phyloP scores from a whole-genome alignment of 2,113 vertebrate species.

The Dicentrarchus labrax region DNA sequence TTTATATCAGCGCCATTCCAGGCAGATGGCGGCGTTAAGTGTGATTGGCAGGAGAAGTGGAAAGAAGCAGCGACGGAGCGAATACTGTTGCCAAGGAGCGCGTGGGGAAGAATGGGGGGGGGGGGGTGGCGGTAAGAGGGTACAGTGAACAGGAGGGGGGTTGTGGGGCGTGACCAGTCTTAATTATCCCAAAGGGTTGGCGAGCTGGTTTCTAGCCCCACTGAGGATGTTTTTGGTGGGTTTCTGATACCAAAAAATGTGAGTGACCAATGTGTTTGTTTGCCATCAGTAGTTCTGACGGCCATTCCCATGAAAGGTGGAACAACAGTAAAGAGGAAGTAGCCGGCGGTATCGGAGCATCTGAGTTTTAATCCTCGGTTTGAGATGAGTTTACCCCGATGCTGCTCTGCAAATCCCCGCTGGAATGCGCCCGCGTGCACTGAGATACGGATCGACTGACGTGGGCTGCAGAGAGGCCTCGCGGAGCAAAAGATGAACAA shows the following conservation, averaged over 20 bases:
- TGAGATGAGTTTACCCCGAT: slow-evolving; percentile 59
- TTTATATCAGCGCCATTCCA: slow-evolving; percentile 69
- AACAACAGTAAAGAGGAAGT: neutral
- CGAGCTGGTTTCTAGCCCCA: slow-evolving; percentile 50
- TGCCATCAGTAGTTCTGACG: neutral
- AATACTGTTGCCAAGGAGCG: slow-evolving; percentile 65
- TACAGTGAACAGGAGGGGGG: slow-evolving; percentile 19
- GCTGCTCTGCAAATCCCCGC: slow-evolving; percentile 62
- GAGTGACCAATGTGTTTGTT: slow-evolving; percentile 20
- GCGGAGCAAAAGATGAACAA: slow-evolving; percentile 31
- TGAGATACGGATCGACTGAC: slow-evolving; percentile 42
- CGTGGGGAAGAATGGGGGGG: neutral
- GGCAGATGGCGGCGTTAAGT: slow-evolving; percentile 70
- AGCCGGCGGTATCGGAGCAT: slow-evolving; percentile 47
- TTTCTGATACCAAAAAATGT: neutral
- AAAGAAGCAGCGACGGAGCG: slow-evolving; percentile 42
- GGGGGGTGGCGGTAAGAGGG: slow-evolving; percentile 29
- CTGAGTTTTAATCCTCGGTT: slow-evolving; percentile 70
- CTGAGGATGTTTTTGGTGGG: slow-evolving; percentile 2
- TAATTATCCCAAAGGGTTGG: slow-evolving; percentile 70
- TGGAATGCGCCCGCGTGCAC: slow-evolving; percentile 54
- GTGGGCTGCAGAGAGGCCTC: slow-evolving; percentile 18
- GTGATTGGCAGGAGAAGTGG: slow-evolving; percentile 72
- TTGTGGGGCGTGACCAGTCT: slow-evolving; percentile 58
- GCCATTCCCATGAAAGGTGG: slow-evolving; percentile 36